Evolutionary conservation across 1,140 invertebrate species (phyloP).

Genomic region (Drosophila fuyamai): DNA sequence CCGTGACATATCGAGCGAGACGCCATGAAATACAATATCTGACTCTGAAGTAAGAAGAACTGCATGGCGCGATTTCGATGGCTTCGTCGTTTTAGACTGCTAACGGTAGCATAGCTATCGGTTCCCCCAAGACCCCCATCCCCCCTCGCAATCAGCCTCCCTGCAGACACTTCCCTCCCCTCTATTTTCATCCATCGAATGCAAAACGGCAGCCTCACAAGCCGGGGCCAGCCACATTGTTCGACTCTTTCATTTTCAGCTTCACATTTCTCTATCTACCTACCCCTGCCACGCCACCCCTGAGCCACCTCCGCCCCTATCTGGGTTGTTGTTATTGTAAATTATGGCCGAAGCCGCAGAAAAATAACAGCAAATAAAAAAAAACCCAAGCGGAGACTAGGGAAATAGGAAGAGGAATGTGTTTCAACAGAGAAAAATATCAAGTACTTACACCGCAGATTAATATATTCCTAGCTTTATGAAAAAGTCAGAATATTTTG

Average conservation of each 20-base stretch:
- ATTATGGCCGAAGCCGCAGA: constrained; percentile 71
- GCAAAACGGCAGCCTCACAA: constrained; percentile 37
- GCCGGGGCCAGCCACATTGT: constrained; percentile 64
- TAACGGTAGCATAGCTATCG: constrained; percentile 57
- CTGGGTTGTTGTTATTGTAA: constrained; percentile 69
- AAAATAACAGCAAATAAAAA: constrained; percentile 78
- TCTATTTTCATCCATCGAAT: constrained; percentile 36
- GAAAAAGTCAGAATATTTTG: too few species aligned
- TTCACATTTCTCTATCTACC: constrained; percentile 69
- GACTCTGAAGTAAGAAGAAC: constrained; percentile 63
- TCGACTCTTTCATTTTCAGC: constrained; percentile 80
- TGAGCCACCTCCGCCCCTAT: constrained; percentile 31
- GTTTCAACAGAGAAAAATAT: neutral
- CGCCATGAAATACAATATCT: constrained; percentile 77
- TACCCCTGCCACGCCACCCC: constrained; percentile 23
- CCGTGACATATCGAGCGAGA: constrained; percentile 77
- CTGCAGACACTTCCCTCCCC: neutral
- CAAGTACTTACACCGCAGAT: neutral
- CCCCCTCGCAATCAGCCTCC: neutral
- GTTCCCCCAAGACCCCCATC: neutral
- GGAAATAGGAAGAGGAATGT: constrained; percentile 35
- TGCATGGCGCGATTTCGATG: constrained; percentile 69
- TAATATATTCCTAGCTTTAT: neutral
- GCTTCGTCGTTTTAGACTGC: constrained; percentile 55
- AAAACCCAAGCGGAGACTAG: constrained; percentile 25